Evolutionary conservation across 1,140 invertebrate species (phyloP).

Genomic region (Cephus cinctus): DNA sequence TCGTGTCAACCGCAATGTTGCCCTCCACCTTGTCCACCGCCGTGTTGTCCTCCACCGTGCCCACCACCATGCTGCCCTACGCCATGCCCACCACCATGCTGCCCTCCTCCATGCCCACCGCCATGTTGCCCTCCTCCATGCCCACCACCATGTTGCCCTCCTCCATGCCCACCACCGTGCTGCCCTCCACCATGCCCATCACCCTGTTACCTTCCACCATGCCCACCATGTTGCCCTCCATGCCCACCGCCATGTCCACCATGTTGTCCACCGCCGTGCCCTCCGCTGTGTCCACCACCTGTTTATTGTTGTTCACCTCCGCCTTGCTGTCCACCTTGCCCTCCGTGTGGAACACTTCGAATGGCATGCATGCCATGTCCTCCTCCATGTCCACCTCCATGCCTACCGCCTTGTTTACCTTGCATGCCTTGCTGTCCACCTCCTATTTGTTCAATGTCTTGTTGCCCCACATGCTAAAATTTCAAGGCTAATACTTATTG

Average conservation of each 20-base stretch:
- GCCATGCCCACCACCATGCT: constrained; percentile 6
- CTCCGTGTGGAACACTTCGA: too few species aligned
- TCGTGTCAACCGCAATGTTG: too few species aligned
- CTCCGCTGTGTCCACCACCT: constrained; percentile 6
- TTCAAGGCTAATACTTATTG: too few species aligned
- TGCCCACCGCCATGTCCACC: background rate
- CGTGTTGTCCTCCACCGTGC: constrained; percentile 10
- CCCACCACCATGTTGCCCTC: background rate
- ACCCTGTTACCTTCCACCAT: constrained; percentile 14
- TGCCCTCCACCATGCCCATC: constrained; percentile 8
- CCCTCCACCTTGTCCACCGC: constrained; percentile 5
- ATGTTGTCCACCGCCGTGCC: constrained; percentile 9
- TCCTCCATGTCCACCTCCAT: background rate
- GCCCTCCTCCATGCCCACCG: constrained; percentile 7
- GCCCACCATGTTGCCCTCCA: constrained; percentile 10
- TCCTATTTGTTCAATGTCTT: background rate
- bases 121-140: background rate
- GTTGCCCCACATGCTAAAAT: too few species aligned
- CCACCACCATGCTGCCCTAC: background rate
- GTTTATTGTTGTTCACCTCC: background rate
- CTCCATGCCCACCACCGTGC: too few species aligned
- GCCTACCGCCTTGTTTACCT: background rate
- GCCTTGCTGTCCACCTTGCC: background rate
- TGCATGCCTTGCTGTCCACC: constrained; percentile 1
- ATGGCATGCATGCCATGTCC: constrained; percentile 8